Conservation (phyloP, 2,797 vertebrate genomes). For the Alouatta caraya region DNA sequence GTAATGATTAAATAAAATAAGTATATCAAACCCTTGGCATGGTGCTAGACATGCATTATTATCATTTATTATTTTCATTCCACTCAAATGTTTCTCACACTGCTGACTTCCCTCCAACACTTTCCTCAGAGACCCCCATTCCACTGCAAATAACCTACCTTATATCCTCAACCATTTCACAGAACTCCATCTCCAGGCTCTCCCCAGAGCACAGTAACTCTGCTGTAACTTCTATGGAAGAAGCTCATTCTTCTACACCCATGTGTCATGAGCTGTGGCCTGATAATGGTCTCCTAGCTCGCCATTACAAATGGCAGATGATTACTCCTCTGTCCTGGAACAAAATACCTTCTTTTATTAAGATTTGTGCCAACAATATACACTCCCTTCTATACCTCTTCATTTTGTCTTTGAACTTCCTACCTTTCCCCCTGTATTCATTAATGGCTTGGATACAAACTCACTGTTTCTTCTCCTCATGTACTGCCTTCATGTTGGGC, state of each 20-base stretch:
- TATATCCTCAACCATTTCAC: neutral
- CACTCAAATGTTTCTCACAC: neutral
- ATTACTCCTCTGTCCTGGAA: neutral
- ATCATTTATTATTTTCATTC: neutral
- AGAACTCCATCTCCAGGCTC: neutral
- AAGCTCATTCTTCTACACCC: neutral
- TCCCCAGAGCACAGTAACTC: neutral
- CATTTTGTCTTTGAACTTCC: neutral
- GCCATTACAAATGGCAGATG: neutral
- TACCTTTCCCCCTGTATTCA: neutral
- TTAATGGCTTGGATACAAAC: neutral
- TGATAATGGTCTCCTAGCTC: neutral
- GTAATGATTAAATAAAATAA: neutral
- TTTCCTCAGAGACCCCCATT: conserved; percentile 14
- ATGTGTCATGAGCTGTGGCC: neutral
- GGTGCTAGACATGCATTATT: neutral
- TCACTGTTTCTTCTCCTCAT: neutral
- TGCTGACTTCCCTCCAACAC: neutral
- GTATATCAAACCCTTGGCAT: neutral
- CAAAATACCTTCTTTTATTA: neutral
- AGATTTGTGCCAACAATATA: neutral
- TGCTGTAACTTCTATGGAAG: neutral
- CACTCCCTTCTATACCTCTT: neutral
- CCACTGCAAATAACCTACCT: neutral
- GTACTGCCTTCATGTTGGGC: neutral